These are phyloP conservation scores for Nezara viridula DNA, from an alignment of 2,888 invertebrate genomes.

Conservation along the genomic window DNA sequence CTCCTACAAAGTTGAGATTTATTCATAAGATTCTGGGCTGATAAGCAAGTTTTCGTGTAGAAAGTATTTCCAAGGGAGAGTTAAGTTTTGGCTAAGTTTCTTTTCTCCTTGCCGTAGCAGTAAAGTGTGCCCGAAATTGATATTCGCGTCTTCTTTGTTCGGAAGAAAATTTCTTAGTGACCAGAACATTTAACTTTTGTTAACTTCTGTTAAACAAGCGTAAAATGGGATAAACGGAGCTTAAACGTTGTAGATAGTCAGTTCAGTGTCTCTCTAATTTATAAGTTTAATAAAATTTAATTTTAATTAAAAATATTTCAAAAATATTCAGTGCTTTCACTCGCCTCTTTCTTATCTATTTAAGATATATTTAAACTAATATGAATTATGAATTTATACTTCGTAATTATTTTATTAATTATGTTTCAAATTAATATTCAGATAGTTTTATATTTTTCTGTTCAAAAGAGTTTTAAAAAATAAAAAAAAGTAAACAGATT, in stretches of 20 bases:
- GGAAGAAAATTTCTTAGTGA: constrained; percentile 30
- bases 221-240: constrained; percentile 16
- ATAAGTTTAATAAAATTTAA: background rate
- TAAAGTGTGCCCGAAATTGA: constrained; percentile 48
- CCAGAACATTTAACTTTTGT: constrained; percentile 35
- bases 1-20: constrained; percentile 54
- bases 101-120: constrained; percentile 50
- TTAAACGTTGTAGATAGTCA: constrained; percentile 8
- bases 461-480: too few species aligned
- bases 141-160: constrained; percentile 46
- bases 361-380: too few species aligned
- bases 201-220: constrained; percentile 4
- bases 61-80: constrained; percentile 48
- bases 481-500: too few species aligned
- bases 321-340: too few species aligned
- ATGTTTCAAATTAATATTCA: too few species aligned
- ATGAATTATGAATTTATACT: too few species aligned
- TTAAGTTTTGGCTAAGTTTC: constrained; percentile 50
- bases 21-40: constrained; percentile 56
- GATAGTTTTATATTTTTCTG: too few species aligned
- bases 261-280: background rate
- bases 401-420: too few species aligned
- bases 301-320: background rate
- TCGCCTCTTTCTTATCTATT: too few species aligned
- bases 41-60: constrained; percentile 57